phyloP scores from a whole-genome alignment of 2,888 invertebrate genomes.

The Parelbella ahira region DNA sequence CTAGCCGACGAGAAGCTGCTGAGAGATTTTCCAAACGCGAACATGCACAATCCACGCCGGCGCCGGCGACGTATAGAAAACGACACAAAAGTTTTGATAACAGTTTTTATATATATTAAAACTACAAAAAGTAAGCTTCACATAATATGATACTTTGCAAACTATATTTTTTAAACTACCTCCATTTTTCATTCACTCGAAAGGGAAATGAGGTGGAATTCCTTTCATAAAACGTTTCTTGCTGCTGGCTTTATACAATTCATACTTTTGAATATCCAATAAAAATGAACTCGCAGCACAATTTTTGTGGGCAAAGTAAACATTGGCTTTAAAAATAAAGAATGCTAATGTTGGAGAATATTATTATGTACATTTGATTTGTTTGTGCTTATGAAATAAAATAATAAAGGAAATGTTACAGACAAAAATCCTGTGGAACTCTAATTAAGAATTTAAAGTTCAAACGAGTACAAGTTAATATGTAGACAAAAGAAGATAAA shows the following conservation, averaged over 20 bases:
- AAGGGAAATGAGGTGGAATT: constrained; percentile 41
- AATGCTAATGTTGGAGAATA: no score
- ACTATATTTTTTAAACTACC: constrained; percentile 19
- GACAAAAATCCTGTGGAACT: no score
- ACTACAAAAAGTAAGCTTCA: constrained; percentile 9
- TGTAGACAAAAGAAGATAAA: no score
- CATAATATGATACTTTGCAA: constrained; percentile 11
- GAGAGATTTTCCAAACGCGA: no score
- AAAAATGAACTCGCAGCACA: constrained; percentile 29
- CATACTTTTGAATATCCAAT: constrained; percentile 37
- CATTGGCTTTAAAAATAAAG: no score
- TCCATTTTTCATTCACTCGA: constrained; percentile 38
- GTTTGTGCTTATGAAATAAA: no score
- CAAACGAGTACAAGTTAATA: no score
- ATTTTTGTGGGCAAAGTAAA: constrained; percentile 9
- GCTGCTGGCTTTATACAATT: constrained; percentile 38
- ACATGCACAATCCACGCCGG: constrained; percentile 3
- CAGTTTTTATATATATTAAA: constrained; percentile 13
- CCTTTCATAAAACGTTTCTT: constrained; percentile 38
- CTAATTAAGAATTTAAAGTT: no score
- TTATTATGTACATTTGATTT: no score
- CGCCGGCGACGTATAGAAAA: constrained; percentile 7
- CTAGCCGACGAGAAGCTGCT: no score
- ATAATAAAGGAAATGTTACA: no score
- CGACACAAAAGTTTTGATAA: constrained; percentile 6